Conservation (phyloP, 2,113 vertebrate genomes). For the Chitala chitala region DNA sequence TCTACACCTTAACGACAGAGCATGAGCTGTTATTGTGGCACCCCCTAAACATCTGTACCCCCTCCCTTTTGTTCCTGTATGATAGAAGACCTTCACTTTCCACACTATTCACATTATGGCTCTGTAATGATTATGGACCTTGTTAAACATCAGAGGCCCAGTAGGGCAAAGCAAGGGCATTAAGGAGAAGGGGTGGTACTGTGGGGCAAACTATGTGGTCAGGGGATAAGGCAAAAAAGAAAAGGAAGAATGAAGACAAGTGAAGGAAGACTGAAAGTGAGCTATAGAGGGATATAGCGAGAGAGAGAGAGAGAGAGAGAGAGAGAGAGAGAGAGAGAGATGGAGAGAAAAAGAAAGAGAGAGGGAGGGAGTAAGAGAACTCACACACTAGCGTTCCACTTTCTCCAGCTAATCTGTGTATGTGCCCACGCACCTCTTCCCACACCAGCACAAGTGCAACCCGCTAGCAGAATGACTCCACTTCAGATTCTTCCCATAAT, state of each 20-base stretch:
- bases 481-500: conserved; percentile 38
- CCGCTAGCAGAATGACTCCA: conserved; percentile 42
- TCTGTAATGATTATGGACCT: conserved; percentile 1
- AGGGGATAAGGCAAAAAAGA: no score
- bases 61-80: not conserved
- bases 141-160: not conserved
- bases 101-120: not conserved
- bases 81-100: not conserved
- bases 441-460: conserved; percentile 51
- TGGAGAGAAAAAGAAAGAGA: conserved; percentile 22
- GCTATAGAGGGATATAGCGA: no score
- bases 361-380: conserved; percentile 33
- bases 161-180: not conserved
- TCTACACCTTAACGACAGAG: not conserved
- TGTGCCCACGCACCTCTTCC: conserved; percentile 55
- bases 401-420: conserved; percentile 20
- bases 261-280: no score
- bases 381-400: conserved; percentile 53
- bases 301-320: conserved; percentile 35
- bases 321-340: conserved; percentile 3
- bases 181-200: no score
- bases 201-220: no score
- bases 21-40: not conserved
- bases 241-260: no score
- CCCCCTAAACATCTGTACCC: not conserved